These are phyloP conservation scores for Schizopygopsis malacanthus DNA, from an alignment of 2,797 vertebrate genomes.

Conservation along the genomic window DNA sequence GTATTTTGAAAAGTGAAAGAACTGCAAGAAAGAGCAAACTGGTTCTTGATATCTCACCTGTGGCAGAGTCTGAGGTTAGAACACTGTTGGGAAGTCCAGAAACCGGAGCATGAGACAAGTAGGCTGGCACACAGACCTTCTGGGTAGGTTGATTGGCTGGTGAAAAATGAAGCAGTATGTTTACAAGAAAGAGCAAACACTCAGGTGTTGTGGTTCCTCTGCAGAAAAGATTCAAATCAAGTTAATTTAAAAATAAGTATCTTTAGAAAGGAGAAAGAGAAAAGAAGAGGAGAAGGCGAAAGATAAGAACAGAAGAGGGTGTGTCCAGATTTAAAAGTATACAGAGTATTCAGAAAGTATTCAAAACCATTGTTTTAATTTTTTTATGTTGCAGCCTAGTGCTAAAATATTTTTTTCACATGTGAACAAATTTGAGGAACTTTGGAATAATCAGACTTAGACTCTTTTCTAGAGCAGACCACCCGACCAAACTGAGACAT, in stretches of 20 bases:
- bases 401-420: not conserved
- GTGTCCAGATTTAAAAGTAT: no score
- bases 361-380: not conserved
- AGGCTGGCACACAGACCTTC: constrained; percentile 84
- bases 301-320: no score
- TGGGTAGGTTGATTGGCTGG: constrained; percentile 82
- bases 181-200: not conserved
- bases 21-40: no score
- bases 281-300: not conserved
- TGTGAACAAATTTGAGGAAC: not conserved
- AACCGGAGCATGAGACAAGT: constrained; percentile 83
- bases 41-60: constrained; percentile 77
- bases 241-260: not conserved
- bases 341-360: not conserved
- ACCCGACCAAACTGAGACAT: not conserved
- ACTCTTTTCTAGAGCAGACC: not conserved
- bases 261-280: not conserved
- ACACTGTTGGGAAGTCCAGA: constrained; percentile 75
- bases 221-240: not conserved
- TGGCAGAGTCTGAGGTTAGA: constrained; percentile 79
- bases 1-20: not conserved
- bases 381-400: not conserved
- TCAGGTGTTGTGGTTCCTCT: not conserved
- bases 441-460: not conserved
- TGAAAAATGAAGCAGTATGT: constrained; percentile 37